Percentiles rank a stretch among this genome's conserved stretches.
Evolutionary conservation across 1,140 invertebrate genomes (phyloP).

Genomic region (Heliconius melpomene): DNA sequence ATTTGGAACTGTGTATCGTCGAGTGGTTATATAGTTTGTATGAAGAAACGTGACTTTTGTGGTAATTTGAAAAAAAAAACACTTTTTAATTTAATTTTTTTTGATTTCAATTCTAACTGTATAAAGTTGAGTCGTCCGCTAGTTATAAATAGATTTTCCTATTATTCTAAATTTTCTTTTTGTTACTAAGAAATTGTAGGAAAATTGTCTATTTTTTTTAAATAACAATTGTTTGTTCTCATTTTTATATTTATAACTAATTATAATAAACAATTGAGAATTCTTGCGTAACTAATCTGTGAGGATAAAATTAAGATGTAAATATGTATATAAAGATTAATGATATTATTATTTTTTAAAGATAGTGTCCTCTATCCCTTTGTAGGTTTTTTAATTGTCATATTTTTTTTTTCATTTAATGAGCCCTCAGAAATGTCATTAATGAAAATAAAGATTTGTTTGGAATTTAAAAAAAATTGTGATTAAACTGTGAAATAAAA

Average conservation of each 20-base stretch:
- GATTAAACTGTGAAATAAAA: not conserved
- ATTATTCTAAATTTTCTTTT: not conserved
- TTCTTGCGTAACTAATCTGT: slow-evolving; percentile 50
- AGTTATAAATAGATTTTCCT: slow-evolving; percentile 16
- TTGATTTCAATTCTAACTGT: slow-evolving; percentile 22
- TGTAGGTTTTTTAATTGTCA: slow-evolving; percentile 27
- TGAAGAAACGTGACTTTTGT: slow-evolving; percentile 5
- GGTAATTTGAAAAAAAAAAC: not conserved
- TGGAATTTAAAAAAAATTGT: not conserved
- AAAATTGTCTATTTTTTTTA: not conserved
- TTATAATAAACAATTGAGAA: slow-evolving; percentile 38
- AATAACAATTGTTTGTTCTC: not conserved
- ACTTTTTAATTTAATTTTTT: not conserved
- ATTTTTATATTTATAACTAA: not conserved
- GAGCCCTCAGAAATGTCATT: slow-evolving; percentile 7
- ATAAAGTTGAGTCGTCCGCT: slow-evolving; percentile 39
- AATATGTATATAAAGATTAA: slow-evolving; percentile 77
- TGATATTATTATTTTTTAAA: slow-evolving; percentile 45
- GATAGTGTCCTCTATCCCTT: not conserved
- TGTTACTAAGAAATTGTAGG: not conserved
- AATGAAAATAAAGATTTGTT: not conserved
- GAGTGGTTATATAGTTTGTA: not conserved
- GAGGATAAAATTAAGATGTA: slow-evolving; percentile 73
- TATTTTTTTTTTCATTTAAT: not conserved
- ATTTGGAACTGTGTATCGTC: slow-evolving; percentile 57